phyloP scores from a whole-genome alignment of 92 coral and sea anemone species.

The Zoanthus solanderi region DNA sequence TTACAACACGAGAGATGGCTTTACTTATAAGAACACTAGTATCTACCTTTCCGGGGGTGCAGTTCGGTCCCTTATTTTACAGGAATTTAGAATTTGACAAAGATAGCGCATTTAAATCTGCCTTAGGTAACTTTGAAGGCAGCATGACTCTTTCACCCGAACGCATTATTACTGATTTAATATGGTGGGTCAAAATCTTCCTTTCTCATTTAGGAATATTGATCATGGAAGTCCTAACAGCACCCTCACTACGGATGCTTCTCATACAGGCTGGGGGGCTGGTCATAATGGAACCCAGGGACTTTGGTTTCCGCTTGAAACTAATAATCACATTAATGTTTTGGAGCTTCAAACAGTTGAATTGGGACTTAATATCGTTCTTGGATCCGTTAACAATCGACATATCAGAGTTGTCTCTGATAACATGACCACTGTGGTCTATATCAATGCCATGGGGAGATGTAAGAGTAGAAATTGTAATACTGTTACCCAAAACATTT shows the following conservation, averaged over 20 bases:
- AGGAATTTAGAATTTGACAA: conserved; percentile 52
- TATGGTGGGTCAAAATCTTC: conserved; percentile 51
- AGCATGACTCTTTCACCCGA: conserved; percentile 45
- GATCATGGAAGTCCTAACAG: conserved; percentile 50
- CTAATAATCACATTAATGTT: no score
- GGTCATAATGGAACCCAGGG: no score
- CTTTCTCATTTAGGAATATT: conserved; percentile 18
- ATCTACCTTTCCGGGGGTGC: conserved; percentile 65
- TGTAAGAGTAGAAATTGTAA: neutral
- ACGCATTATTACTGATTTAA: conserved; percentile 10
- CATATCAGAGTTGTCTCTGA: conserved; percentile 52
- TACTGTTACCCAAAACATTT: conserved; percentile 18
- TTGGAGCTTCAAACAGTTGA: no score
- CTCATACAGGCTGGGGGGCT: conserved; percentile 45
- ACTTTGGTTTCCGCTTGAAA: no score
- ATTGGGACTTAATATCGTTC: no score
- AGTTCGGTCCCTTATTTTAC: conserved; percentile 60
- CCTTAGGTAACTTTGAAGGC: conserved; percentile 38
- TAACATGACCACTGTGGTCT: conserved; percentile 47
- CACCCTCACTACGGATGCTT: conserved; percentile 49
- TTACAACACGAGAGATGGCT: conserved; percentile 43
- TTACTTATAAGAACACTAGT: conserved; percentile 54
- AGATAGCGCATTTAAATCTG: conserved; percentile 35
- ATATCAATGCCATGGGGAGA: conserved; percentile 61
- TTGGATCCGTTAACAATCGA: no score